Percentiles rank a stretch among this genome's conserved stretches.
Evolutionary conservation across 2,113 vertebrate genomes (phyloP).

Genomic region (Ancistrus triradiatus): DNA sequence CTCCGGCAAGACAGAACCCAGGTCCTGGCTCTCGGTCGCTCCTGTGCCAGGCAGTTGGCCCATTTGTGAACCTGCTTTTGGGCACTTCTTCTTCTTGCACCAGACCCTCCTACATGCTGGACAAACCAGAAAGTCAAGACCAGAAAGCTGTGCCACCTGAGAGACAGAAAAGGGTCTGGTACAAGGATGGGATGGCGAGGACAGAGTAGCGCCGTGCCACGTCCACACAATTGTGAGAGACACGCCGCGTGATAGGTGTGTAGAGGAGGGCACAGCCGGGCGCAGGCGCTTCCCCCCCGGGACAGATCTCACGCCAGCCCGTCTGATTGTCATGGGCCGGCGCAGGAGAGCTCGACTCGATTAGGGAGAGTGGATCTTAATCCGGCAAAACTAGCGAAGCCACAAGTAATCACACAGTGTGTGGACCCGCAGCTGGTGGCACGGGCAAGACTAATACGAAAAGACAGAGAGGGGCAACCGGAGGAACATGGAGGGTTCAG

Average conservation of each 20-base stretch:
- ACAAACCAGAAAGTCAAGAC: constrained; percentile 8
- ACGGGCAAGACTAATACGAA: constrained; percentile 38
- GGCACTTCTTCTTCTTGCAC: too few species aligned
- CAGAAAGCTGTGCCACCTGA: too few species aligned
- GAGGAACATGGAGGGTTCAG: not conserved
- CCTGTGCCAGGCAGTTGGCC: too few species aligned
- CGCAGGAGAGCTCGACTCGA: constrained; percentile 45
- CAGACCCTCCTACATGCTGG: not conserved
- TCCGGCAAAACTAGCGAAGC: constrained; percentile 51
- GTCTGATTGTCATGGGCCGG: constrained; percentile 42
- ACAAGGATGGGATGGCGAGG: too few species aligned
- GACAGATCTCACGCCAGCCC: constrained; percentile 34
- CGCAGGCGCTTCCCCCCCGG: constrained; percentile 29
- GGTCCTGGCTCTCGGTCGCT: too few species aligned
- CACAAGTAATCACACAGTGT: constrained; percentile 53
- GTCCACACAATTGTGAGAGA: constrained; percentile 53
- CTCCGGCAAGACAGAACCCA: too few species aligned
- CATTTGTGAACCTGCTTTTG: too few species aligned
- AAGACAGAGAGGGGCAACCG: constrained; percentile 37
- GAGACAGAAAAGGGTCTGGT: too few species aligned
- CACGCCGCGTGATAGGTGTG: constrained; percentile 54
- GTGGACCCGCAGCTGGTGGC: constrained; percentile 41
- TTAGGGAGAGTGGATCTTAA: constrained; percentile 54
- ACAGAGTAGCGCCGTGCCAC: too few species aligned
- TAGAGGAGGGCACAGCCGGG: constrained; percentile 13